Conservation (phyloP, 2,113 vertebrate genomes). For the Carassius carassius region DNA sequence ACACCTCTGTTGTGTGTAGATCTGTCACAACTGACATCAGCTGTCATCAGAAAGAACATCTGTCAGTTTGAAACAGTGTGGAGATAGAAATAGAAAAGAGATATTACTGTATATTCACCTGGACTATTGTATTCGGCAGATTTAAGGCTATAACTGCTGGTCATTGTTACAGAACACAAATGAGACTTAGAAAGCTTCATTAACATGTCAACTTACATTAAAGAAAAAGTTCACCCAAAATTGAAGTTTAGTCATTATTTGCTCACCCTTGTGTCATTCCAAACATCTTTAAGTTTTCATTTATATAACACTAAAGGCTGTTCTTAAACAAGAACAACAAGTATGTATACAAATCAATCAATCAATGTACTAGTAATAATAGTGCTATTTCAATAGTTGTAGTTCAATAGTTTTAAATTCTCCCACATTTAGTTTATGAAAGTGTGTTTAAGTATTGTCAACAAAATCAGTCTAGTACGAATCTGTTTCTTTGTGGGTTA, state of each 20-base stretch:
- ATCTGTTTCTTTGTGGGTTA: too few species aligned
- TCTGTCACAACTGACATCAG: constrained; percentile 35
- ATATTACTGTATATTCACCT: neutral
- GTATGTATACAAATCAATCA: too few species aligned
- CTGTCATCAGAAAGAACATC: constrained; percentile 38
- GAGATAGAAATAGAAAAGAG: neutral
- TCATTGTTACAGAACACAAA: neutral
- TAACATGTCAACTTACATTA: neutral
- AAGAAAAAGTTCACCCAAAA: neutral
- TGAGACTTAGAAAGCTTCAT: neutral
- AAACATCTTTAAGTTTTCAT: neutral
- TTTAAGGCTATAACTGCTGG: neutral
- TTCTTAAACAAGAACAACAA: too few species aligned
- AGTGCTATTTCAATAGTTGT: too few species aligned
- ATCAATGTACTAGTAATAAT: too few species aligned
- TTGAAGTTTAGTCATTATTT: neutral
- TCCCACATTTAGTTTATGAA: too few species aligned
- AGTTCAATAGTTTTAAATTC: too few species aligned
- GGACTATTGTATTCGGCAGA: neutral
- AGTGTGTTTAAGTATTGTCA: too few species aligned
- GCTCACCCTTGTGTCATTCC: neutral
- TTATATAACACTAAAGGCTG: neutral
- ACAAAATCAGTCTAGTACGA: too few species aligned
- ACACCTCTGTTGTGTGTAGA: neutral
- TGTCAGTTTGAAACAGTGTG: neutral